These are phyloP conservation scores for Lepidurus arcticus DNA, from an alignment of 1,140 invertebrate genomes.

Conservation along the genomic window DNA sequence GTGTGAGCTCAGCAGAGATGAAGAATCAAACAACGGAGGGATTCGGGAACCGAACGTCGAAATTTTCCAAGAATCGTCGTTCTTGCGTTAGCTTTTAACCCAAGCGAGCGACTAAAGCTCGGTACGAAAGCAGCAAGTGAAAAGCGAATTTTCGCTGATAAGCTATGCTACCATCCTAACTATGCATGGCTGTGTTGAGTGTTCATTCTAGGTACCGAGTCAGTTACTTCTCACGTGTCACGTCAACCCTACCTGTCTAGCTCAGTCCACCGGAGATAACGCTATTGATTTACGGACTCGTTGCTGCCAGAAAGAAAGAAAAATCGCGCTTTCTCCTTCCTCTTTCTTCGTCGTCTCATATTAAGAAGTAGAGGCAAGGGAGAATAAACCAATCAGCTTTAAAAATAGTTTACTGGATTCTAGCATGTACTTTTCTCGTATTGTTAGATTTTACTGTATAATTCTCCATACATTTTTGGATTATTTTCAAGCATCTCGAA, in stretches of 20 bases:
- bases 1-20: neutral
- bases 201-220: neutral
- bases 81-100: neutral
- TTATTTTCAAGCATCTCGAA: neutral
- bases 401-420: neutral
- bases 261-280: constrained; percentile 13
- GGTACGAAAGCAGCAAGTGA: neutral
- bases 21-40: neutral
- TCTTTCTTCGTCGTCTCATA: neutral
- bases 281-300: constrained; percentile 3
- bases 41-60: neutral
- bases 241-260: neutral
- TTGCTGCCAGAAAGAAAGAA: neutral
- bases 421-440: neutral
- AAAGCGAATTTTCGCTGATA: neutral
- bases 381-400: neutral
- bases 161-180: neutral
- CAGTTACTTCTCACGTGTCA: constrained; percentile 10
- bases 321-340: neutral
- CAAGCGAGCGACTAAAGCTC: neutral
- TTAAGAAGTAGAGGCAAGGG: neutral
- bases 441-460: neutral
- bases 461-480: neutral
- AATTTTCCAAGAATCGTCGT: neutral
- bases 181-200: neutral